A percentile compares a stretch with the other conserved stretches of the same genome.
phyloP scores from a whole-genome alignment of 2,797 vertebrate genomes.

The Coregonus ussuriensis region DNA sequence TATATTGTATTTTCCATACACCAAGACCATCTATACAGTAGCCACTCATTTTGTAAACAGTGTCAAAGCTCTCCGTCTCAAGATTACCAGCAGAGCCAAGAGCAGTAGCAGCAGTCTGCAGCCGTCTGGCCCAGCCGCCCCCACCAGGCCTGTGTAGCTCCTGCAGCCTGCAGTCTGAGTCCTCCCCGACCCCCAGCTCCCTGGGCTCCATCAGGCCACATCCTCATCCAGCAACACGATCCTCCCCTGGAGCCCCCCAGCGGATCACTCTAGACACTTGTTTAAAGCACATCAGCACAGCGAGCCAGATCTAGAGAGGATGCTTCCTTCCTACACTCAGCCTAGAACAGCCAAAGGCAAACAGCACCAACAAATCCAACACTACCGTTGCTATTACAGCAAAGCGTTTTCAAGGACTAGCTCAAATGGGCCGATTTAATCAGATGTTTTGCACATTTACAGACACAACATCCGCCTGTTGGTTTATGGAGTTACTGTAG shows the following conservation, averaged over 20 bases:
- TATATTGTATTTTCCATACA: conserved; percentile 43
- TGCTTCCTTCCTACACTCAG: conserved; percentile 66
- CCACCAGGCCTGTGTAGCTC: neutral
- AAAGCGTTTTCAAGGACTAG: conserved; percentile 36
- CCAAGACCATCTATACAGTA: conserved; percentile 30
- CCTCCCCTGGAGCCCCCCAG: conserved; percentile 62
- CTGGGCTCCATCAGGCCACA: conserved; percentile 67
- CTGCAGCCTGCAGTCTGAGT: conserved; percentile 2
- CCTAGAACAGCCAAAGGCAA: conserved; percentile 49
- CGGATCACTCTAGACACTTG: conserved; percentile 70
- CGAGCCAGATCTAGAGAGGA: conserved; percentile 56
- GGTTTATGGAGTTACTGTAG: conserved; percentile 18
- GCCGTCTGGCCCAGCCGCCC: conserved; percentile 33
- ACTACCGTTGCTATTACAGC: conserved; percentile 34
- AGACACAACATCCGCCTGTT: conserved; percentile 16
- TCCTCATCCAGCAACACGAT: conserved; percentile 72
- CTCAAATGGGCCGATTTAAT: conserved; percentile 45
- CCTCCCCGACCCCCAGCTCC: conserved; percentile 41
- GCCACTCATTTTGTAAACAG: conserved; percentile 34
- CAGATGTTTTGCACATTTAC: conserved; percentile 47
- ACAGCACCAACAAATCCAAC: conserved; percentile 49
- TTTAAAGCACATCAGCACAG: conserved; percentile 72
- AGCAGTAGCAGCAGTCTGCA: conserved; percentile 52
- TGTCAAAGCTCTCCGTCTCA: conserved; percentile 36
- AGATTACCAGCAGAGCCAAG: conserved; percentile 44